These are phyloP conservation scores for Poecilia velifera DNA, from an alignment of 2,797 vertebrate species.

Conservation along the genomic window DNA sequence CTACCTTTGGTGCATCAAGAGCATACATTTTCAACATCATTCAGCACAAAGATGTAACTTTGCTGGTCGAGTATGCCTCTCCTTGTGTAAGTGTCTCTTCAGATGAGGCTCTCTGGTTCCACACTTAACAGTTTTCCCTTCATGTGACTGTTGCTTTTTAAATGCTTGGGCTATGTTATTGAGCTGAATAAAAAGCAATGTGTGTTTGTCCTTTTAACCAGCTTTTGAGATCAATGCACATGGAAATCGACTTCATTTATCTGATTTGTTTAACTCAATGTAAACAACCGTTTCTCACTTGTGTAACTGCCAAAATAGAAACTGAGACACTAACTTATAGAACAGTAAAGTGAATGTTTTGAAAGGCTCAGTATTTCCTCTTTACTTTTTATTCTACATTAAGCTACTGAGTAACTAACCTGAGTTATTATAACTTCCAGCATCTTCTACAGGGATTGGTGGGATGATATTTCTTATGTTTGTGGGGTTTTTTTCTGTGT, in stretches of 20 bases:
- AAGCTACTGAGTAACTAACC: background rate
- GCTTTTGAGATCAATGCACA: background rate
- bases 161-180: background rate
- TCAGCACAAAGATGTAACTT: slow-evolving; percentile 11
- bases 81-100: slow-evolving; percentile 24
- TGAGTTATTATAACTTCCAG: background rate
- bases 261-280: background rate
- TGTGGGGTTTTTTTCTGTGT: slow-evolving; percentile 23
- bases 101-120: slow-evolving; percentile 3
- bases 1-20: slow-evolving; percentile 9
- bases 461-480: background rate
- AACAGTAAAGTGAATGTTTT: background rate
- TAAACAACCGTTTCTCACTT: background rate
- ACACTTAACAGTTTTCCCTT: background rate
- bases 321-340: background rate
- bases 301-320: background rate
- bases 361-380: background rate
- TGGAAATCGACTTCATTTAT: background rate
- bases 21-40: background rate
- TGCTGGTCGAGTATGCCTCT: slow-evolving; percentile 16
- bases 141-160: background rate
- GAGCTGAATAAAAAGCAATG: background rate
- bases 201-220: background rate
- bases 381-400: background rate
- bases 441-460: background rate